Base-by-base conservation (phyloP, 2,888 invertebrate species). In the Colostygia pectinataria region DNA sequence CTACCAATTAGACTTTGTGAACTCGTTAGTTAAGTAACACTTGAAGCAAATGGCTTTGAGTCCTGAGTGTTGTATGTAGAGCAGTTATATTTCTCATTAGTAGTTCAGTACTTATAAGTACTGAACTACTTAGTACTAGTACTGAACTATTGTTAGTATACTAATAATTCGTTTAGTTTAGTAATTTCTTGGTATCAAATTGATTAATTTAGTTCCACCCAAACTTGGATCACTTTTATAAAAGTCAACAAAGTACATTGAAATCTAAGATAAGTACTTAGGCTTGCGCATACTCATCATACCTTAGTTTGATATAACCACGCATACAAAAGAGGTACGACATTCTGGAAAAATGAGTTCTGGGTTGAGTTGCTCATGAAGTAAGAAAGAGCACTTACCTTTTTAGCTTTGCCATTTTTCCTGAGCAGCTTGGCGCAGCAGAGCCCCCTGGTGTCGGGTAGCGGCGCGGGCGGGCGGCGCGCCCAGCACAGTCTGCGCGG, bases 381-480 rank as follows among this genome's bases (percentile, higher is more conserved):
- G 34, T 43, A 44, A 51, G 40, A 45, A 37, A 51, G 34, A 36
- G 37, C 27, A 58, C 78, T 90, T 74, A 95, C 95, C 93, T 95
- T 95, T 83, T 95, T 95, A 39, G 95, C 95, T 74, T 93, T 94
- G 63, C 96, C 95, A 84, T 95, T 95, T 90, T 95, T 95, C 75
- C 94, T 92, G 47, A 96, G 92, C 61, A 96, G 90, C 83, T 95
- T 96, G 72, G 94, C 93, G 84, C 95, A 95, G 82, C 95, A 95
- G 77, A 95, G 95, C 57, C 96, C 96, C 57, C 95, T 92, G 67
- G 94, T 95, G 83, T 96, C 96, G 55, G 90, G 89, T 63, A 91
- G 82, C 55, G 92, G 87, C 64, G 91, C 91, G 43, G 89, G 86
- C 50, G 85, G 79, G 44, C 80, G 77, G 44, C 80, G 79, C 59